Evolutionary conservation across 2,888 invertebrate species (phyloP).

Genomic region (Sinhomidia bicolor): DNA sequence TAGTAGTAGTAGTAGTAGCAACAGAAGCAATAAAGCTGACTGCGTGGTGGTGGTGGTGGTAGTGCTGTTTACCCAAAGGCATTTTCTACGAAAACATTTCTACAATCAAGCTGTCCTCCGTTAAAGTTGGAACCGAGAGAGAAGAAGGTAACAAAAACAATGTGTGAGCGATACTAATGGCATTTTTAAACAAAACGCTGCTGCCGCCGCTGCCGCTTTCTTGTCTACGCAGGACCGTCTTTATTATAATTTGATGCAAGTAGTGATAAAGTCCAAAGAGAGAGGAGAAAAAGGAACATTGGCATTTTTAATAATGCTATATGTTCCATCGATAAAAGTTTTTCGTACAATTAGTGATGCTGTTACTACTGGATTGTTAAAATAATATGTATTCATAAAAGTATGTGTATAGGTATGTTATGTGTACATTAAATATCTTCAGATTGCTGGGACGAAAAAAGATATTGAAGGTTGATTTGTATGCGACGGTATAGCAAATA

Average conservation of each 20-base stretch:
- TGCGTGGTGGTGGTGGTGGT: background rate
- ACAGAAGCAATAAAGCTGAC: slow-evolving; percentile 12
- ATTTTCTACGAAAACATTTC: background rate
- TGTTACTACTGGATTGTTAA: too few species aligned
- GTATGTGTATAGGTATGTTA: background rate
- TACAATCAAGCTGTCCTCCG: background rate
- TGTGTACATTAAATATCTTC: too few species aligned
- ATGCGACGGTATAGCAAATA: too few species aligned
- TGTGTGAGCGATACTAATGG: slow-evolving; percentile 2
- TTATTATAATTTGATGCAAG: background rate
- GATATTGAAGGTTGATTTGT: too few species aligned
- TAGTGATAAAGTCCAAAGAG: background rate
- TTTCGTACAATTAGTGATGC: background rate
- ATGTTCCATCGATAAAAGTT: background rate
- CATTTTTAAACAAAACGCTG: slow-evolving; percentile 12
- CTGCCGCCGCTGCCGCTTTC: background rate
- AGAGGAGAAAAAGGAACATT: background rate
- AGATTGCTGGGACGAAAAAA: too few species aligned
- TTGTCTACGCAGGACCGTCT: background rate
- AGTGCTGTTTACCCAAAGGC: slow-evolving; percentile 21
- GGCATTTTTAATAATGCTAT: background rate
- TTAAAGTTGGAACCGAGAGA: background rate
- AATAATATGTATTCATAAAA: background rate
- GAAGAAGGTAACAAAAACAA: slow-evolving; percentile 16
- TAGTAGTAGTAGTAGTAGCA: background rate